Evolutionary conservation across 2,113 vertebrate species (phyloP).

Genomic region (Oncorhynchus masou): DNA sequence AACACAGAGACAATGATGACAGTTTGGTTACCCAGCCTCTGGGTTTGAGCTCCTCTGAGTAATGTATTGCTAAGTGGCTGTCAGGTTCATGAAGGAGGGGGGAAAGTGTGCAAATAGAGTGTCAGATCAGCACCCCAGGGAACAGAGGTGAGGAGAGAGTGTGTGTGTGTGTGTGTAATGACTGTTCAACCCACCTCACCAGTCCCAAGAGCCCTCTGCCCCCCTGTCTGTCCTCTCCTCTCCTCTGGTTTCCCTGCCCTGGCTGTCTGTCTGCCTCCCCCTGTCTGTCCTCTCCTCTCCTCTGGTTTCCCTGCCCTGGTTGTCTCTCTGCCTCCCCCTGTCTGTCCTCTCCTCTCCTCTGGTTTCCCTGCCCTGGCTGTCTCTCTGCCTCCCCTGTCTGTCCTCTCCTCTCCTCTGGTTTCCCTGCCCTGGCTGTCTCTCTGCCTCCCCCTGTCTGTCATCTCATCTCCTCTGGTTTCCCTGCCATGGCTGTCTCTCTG

Average conservation of each 20-base stretch:
- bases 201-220: constrained; percentile 60
- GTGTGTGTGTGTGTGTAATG: constrained; percentile 49
- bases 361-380: constrained; percentile 16
- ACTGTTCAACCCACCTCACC: constrained; percentile 70
- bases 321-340: too few relatives aligned
- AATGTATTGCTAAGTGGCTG: constrained; percentile 76
- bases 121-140: constrained; percentile 74
- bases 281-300: too few relatives aligned
- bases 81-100: constrained; percentile 72
- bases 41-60: constrained; percentile 66
- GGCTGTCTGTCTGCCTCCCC: constrained; percentile 39
- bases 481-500: constrained; percentile 31
- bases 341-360: not conserved
- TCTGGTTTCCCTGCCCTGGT: too few relatives aligned
- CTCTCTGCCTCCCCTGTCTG: constrained; percentile 27
- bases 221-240: constrained; percentile 22
- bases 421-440: constrained; percentile 30
- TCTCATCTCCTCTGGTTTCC: not conserved
- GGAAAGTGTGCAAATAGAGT: constrained; percentile 73
- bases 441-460: constrained; percentile 4
- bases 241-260: not conserved
- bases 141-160: constrained; percentile 60
- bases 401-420: not conserved
- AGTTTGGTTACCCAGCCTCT: constrained; percentile 54
- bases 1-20: constrained; percentile 58